Evolutionary conservation across 23 tunicate genomes (phyloP).

Genomic region (Phallusia fumigata): DNA sequence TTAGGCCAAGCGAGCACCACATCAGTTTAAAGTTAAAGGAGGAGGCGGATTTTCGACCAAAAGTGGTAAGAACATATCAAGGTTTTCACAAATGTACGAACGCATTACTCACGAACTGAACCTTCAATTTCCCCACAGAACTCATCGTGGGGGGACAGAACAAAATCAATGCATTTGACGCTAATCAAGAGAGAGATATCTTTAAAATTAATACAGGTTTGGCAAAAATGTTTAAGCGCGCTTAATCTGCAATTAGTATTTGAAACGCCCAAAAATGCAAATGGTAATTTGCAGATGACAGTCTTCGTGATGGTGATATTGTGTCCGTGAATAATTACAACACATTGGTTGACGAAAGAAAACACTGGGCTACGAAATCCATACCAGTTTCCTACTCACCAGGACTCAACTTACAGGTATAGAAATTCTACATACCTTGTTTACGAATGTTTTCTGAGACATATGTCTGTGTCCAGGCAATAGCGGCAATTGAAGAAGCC

Average conservation of each 20-base stretch:
- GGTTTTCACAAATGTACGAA: too few relatives aligned
- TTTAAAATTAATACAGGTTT: slow-evolving; percentile 65
- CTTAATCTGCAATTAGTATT: too few relatives aligned
- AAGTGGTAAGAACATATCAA: neutral
- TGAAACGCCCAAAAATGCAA: neutral
- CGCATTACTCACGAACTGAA: too few relatives aligned
- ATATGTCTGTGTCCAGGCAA: slow-evolving; percentile 32
- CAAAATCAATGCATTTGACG: neutral
- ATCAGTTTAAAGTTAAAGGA: neutral
- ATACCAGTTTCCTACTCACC: slow-evolving; percentile 45
- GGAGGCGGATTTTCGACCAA: neutral
- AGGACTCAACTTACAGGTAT: slow-evolving; percentile 39
- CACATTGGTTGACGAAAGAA: slow-evolving; percentile 22
- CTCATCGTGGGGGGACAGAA: neutral
- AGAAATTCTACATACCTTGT: neutral
- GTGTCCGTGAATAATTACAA: slow-evolving; percentile 31
- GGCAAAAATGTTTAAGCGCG: neutral
- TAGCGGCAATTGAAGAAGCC: slow-evolving; percentile 70
- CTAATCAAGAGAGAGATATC: slow-evolving; percentile 48
- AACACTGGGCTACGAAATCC: slow-evolving; percentile 39
- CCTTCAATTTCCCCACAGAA: neutral
- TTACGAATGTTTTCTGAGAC: neutral
- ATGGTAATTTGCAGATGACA: slow-evolving; percentile 1
- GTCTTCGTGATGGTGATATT: slow-evolving; percentile 65
- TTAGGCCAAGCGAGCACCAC: neutral